Conservation (phyloP, 2,113 vertebrate genomes). For the Cheirogaleus medius region DNA sequence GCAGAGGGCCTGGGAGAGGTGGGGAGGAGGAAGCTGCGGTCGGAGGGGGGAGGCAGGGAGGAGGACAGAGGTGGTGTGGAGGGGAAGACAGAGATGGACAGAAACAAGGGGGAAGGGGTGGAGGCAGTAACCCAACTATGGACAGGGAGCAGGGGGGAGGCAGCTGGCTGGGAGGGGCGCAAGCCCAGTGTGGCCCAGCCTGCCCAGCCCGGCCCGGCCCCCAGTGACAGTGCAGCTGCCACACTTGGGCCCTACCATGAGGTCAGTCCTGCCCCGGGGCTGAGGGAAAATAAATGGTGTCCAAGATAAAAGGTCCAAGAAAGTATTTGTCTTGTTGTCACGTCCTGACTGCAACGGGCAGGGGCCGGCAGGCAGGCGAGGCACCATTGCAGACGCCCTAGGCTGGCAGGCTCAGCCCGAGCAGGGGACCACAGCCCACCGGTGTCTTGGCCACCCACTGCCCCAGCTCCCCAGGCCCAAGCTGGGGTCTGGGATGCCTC, state of each 20-base stretch:
- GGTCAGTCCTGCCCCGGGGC: conserved; percentile 86
- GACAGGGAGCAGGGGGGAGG: conserved; percentile 6
- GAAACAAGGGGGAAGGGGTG: neutral
- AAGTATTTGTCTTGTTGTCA: conserved; percentile 86
- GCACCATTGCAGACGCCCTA: conserved; percentile 28
- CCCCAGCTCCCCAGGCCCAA: neutral
- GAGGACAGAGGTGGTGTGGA: neutral
- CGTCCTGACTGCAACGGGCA: conserved; percentile 79
- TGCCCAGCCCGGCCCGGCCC: conserved; percentile 60
- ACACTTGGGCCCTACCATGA: conserved; percentile 74
- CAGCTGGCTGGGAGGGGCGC: conserved; percentile 55
- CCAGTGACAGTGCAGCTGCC: conserved; percentile 83
- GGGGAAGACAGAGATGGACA: neutral
- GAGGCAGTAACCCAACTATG: neutral
- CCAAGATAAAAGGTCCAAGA: conserved; percentile 86
- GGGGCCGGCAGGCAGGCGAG: conserved; percentile 64
- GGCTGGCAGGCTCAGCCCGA: conserved; percentile 58
- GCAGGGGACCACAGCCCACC: neutral
- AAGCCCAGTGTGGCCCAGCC: neutral
- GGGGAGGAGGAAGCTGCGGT: neutral
- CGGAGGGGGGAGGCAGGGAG: neutral
- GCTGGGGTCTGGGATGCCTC: neutral
- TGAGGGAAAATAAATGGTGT: conserved; percentile 86
- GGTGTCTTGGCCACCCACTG: neutral
- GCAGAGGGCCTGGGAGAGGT: conserved; percentile 41